Evolutionary conservation across 2,797 vertebrate species (phyloP), one percentile per base, ranked within the genome.

Genomic region (Phrynocephalus vlangalii): DNA sequence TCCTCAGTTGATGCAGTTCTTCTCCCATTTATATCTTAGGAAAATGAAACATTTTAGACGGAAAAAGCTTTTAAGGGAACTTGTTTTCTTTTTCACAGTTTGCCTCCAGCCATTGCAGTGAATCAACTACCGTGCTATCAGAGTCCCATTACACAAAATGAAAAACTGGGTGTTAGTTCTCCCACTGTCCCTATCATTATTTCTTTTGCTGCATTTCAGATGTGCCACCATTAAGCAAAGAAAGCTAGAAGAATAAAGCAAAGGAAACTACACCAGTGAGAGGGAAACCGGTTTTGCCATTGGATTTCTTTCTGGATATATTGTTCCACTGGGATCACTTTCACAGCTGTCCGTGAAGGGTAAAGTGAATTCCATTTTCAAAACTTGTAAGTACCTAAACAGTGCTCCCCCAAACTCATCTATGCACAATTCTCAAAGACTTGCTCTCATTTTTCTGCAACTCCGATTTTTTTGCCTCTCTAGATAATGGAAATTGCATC

Each of bases 41-140:
- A 24, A 88, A 84, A 88, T 84, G 87, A 75, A 84, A 85, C 52
- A 71, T 71, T 88, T 88, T 44, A 81, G 75, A 85, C 38, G 56
- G 70, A 81, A 60, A 88, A 85, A 60, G 60, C 71, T 81, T 88
- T 85, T 81, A 88, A 81, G 85, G 70, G 30, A 85, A 67, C 60
- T 75, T 56, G 33, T 56, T 85, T 75, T 76, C 77, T 30, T 76
- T 76, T 85, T 68, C 60, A 81, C 15, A 56, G 60, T 81, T 81
- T 88, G 83, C 83, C 78, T 88, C 78, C 60, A 81, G 83, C 56
- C 30, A 50, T 60, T 68, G 79, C 71, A 38, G 44, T 81, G 78
- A 84, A 88, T 88, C 87, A 56, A 56, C 83, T n/a, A 60, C 78
- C 75, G 56, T 87, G 86, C 71, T 68, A 85, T 81, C 82, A 66